phyloP scores from a whole-genome alignment of 2,888 invertebrate genomes.

The Noctua pronuba region DNA sequence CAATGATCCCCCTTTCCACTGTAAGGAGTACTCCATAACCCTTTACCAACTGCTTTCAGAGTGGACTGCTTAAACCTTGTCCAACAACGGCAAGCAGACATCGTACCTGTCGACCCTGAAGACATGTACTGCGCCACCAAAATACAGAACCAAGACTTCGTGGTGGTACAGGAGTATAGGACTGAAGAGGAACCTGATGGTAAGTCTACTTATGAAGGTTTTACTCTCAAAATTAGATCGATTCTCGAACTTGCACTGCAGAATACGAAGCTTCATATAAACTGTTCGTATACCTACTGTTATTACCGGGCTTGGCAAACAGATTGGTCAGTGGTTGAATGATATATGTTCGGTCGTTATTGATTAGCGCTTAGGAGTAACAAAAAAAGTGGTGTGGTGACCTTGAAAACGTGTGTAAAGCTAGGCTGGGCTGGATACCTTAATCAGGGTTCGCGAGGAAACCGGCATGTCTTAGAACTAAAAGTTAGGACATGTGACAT shows the following conservation, averaged over 20 bases:
- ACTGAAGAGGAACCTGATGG: constrained; percentile 94
- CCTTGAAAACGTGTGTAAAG: neutral
- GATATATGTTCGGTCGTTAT: neutral
- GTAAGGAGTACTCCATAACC: neutral
- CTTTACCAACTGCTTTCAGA: constrained; percentile 77
- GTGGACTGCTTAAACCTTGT: constrained; percentile 94
- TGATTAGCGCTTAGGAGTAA: neutral
- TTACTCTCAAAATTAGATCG: neutral
- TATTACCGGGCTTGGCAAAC: neutral
- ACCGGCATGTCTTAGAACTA: neutral
- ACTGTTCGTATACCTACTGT: neutral
- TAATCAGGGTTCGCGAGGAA: neutral
- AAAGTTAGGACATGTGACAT: neutral
- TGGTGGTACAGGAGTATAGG: constrained; percentile 94
- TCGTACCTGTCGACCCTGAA: constrained; percentile 95
- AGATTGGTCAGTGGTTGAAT: neutral
- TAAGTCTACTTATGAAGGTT: constrained; percentile 72
- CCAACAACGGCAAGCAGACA: constrained; percentile 94
- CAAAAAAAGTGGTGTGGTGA: neutral
- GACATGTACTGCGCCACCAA: constrained; percentile 96
- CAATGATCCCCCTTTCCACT: neutral
- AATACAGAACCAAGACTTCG: constrained; percentile 93
- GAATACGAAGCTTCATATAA: neutral
- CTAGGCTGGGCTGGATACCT: neutral
- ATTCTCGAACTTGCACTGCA: neutral